Base-by-base conservation (phyloP, 1,140 invertebrate genomes). In the Drosophila watanabei region DNA sequence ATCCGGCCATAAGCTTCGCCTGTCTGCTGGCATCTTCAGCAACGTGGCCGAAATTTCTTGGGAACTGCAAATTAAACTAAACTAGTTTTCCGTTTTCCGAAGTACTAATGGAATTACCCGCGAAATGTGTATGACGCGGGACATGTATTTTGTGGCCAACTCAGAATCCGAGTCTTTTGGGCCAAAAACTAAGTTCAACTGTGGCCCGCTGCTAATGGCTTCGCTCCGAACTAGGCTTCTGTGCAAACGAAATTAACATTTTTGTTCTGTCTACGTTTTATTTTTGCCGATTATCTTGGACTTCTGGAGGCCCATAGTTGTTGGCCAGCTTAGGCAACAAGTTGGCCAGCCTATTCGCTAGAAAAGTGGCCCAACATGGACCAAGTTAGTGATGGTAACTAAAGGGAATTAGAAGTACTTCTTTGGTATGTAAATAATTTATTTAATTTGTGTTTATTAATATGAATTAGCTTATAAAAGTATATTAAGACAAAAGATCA, bases 41-140 rank as follows among this genome's bases (percentile, higher is more conserved):
- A 24, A 13, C 8, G 14, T 37, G 35, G 11, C 46, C 46, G n/a
- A 35, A 61, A 58, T 60, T 87, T 86, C 83, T 48, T 65, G 46
- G 60, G 60, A 88, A 85, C 51, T 78, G 56, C 68, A 49, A 79
- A 78, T 62, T 81, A 64, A 89, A 75, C 80, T 68, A 89, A 88
- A 88, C 84, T 88, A 73, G 84, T 88, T 88, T 80, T 75, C 54
- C 51, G 65, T 72, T 82, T 86, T 71, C 69, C 49, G 37, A 79
- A 56, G 49, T 69, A 71, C 64, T 71, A 76, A 76, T 64, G 65
- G 35, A 70, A 75, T 62, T 58, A 73, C 48, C 37, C 76, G 20
- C 32, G 56, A 60, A 86, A 62, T 80, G 41, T 63, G 24, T 41
- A 59, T 7, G 9, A 16, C n/a, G 13, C 30, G 45, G 33, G 48